These are phyloP conservation scores for Pyrocoelia pectoralis DNA, from an alignment of 2,888 invertebrate genomes.

Conservation along the genomic window DNA sequence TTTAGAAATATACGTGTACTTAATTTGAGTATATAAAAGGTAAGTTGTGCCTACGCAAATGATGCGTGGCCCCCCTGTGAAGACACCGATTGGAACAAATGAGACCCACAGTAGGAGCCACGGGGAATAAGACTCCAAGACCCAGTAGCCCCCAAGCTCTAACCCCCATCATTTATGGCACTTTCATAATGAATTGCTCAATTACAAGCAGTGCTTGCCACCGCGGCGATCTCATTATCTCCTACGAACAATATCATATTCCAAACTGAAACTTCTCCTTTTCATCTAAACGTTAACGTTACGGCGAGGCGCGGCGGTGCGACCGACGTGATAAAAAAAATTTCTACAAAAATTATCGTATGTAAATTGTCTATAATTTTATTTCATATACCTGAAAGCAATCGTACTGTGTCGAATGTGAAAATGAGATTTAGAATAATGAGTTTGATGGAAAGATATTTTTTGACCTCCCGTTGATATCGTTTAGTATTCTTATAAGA, in stretches of 20 bases:
- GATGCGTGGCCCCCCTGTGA: slow-evolving; percentile 47
- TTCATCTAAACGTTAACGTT: slow-evolving; percentile 9
- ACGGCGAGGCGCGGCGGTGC: too few species aligned
- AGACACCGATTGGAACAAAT: slow-evolving; percentile 51
- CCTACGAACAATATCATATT: slow-evolving; percentile 47
- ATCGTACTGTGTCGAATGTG: slow-evolving; percentile 40
- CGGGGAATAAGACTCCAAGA: slow-evolving; percentile 45
- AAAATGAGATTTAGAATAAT: slow-evolving; percentile 47
- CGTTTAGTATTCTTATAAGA: slow-evolving; percentile 22
- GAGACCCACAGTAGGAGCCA: slow-evolving; percentile 46
- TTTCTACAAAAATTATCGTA: slow-evolving; percentile 1
- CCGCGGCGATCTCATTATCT: slow-evolving; percentile 53
- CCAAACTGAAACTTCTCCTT: slow-evolving; percentile 20
- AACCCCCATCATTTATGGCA: slow-evolving; percentile 48
- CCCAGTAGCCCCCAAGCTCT: slow-evolving; percentile 49
- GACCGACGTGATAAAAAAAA: slow-evolving; percentile 9
- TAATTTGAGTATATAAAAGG: slow-evolving; percentile 24
- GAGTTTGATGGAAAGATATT: slow-evolving; percentile 28
- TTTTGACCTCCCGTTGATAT: slow-evolving; percentile 29
- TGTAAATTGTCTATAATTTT: slow-evolving; percentile 38
- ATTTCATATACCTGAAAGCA: slow-evolving; percentile 29
- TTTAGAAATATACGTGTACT: neutral
- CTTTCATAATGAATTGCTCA: slow-evolving; percentile 52
- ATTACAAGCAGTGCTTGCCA: slow-evolving; percentile 52
- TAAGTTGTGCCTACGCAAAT: slow-evolving; percentile 24